Evolutionary conservation across 1,140 invertebrate species (phyloP), one percentile per base, ranked within the genome.

Genomic region (Phenacoccus solenopsis): DNA sequence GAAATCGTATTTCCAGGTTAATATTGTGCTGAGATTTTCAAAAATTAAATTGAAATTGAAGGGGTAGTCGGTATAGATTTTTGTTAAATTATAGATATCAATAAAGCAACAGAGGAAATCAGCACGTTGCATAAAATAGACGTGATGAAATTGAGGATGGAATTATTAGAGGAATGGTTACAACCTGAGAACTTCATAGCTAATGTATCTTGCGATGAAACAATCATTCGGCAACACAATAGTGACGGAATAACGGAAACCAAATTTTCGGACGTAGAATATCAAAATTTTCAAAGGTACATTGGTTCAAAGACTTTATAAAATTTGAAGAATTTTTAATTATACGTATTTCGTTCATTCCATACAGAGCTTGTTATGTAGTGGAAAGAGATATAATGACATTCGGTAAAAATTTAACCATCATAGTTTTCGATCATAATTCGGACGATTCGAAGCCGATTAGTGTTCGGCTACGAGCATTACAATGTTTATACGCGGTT

Each of bases 111-210:
- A 4, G 73, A 75, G 67, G 74, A 70, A 0, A 70, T 82, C 0
- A 72, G 75, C 22, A 69, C 75, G 24, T 27, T 82, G 9, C 78
- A 77, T 68, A 73, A 73, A 5, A 71, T 79, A 3, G 78, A 80
- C 35, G 68, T 77, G 5, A 67, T 76, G 1, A 74, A 77, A 28
- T 38, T 80, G 4, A 74, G 76, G 21, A 72, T 78, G 4, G 74
- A 78, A 21, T 74, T 81, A 35, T 59, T 82, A 20, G 73, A 76
- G 13, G 76, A 77, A 49, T 81, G 80, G 80, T 71, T 82, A 1
- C 76, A 77, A 57, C 75, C 78, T 22, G 68, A 64, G 16, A 64
- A 64, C 25, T 64, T 64, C 25, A 64, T 64, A 25, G 59, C 59
- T 3, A 64, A 64, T 20, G 22, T 64, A 10, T 64, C 59, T 4